Percentiles rank a stretch among this genome's conserved stretches.
phyloP scores from a whole-genome alignment of 1,140 invertebrate species.

The Brachionus asplanchnoidis region DNA sequence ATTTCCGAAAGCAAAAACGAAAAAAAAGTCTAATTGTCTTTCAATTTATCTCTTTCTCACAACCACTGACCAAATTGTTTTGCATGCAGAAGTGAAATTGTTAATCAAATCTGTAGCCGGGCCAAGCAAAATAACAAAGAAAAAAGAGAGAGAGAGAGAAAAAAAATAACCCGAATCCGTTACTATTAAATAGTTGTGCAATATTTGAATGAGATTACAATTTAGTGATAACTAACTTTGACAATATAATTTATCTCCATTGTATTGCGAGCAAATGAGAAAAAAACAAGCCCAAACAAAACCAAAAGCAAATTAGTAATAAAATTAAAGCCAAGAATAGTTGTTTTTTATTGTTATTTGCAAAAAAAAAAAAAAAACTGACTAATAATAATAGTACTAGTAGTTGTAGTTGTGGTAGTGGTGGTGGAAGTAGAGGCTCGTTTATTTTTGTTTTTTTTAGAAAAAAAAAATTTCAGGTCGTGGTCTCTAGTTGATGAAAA shows the following conservation, averaged over 20 bases:
- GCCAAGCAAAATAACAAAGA: background rate
- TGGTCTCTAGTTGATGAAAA: background rate
- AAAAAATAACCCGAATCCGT: background rate
- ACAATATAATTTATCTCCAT: constrained; percentile 28
- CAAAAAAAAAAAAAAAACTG: background rate
- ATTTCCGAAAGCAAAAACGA: background rate
- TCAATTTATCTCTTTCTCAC: background rate
- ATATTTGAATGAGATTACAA: background rate
- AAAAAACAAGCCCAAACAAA: background rate
- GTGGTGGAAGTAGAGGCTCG: background rate
- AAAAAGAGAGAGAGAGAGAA: background rate
- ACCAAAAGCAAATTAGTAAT: background rate
- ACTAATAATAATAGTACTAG: background rate
- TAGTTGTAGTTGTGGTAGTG: background rate
- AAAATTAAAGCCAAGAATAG: constrained; percentile 18
- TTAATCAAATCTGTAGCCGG: no score
- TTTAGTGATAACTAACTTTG: constrained; percentile 20
- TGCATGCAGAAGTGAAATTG: background rate
- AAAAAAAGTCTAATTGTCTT: background rate
- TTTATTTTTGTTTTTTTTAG: background rate
- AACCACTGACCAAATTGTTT: background rate
- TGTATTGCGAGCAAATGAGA: background rate
- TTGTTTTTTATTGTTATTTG: background rate
- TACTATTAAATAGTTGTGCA: background rate
- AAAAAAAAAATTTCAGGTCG: background rate